These are phyloP conservation scores for Pipistrellus pygmaeus DNA, from an alignment of 2,797 vertebrate species.

Conservation along the genomic window DNA sequence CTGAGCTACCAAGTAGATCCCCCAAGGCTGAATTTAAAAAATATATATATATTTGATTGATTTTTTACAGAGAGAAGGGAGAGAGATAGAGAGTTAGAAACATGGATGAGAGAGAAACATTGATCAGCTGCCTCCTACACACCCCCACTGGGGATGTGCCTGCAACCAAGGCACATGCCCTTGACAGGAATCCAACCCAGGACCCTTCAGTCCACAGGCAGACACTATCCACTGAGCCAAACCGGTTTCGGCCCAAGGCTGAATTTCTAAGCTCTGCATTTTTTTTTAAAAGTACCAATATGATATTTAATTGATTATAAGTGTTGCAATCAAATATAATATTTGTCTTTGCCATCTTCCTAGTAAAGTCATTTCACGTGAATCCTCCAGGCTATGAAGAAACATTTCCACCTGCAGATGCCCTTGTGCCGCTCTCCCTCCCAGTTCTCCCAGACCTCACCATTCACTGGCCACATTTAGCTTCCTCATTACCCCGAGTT, in stretches of 20 bases:
- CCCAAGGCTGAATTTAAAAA: not conserved
- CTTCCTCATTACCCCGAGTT: not conserved
- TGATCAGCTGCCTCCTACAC: too few species aligned
- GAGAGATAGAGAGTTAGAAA: too few species aligned
- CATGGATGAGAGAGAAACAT: too few species aligned
- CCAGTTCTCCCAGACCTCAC: not conserved
- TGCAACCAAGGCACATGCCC: too few species aligned
- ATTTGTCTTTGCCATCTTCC: not conserved
- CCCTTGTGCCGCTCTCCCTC: accelerated
- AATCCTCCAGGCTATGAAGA: not conserved
- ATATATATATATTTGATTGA: too few species aligned
- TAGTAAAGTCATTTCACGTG: not conserved
- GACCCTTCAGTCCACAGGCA: too few species aligned
- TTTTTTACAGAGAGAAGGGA: too few species aligned
- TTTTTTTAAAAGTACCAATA: not conserved
- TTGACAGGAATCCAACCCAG: too few species aligned
- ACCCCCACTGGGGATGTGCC: too few species aligned
- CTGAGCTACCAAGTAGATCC: not conserved
- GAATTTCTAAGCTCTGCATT: not conserved
- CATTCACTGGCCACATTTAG: not conserved
- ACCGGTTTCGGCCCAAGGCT: not conserved
- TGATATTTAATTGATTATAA: not conserved
- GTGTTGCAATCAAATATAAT: not conserved
- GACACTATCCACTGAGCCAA: too few species aligned
- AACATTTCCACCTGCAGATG: not conserved